Evolutionary conservation across 2,113 vertebrate genomes (phyloP).

Genomic region (Hiodon alosoides): DNA sequence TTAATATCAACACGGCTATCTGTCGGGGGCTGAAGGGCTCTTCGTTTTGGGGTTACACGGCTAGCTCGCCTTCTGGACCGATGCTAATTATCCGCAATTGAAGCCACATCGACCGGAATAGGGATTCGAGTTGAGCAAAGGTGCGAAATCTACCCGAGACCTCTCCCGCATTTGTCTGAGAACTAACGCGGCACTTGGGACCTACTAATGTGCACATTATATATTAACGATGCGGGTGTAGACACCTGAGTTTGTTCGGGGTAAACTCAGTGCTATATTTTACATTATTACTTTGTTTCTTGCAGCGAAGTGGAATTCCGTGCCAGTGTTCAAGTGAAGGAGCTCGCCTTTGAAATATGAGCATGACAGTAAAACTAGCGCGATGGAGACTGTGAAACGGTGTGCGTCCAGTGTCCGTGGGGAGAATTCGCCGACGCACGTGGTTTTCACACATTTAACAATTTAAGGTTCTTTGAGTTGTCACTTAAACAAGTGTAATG

Average conservation of each 20-base stretch:
- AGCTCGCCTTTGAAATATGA: conserved; percentile 21
- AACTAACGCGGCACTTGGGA: too few relatives aligned
- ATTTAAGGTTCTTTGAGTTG: background rate
- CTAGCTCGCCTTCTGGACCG: conserved; percentile 40
- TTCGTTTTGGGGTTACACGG: conserved; percentile 23
- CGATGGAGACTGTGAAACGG: background rate
- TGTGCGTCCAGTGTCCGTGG: background rate
- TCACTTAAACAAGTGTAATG: background rate
- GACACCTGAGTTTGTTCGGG: background rate
- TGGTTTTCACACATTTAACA: background rate
- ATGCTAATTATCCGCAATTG: conserved; percentile 54
- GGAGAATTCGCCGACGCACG: background rate
- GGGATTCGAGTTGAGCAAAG: conserved; percentile 39
- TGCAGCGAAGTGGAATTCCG: conserved; percentile 40
- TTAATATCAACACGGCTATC: conserved; percentile 20
- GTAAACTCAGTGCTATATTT: conserved; percentile 6
- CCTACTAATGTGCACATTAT: background rate
- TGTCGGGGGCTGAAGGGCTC: conserved; percentile 32
- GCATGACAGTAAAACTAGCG: background rate
- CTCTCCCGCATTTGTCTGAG: background rate
- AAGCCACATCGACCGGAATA: conserved; percentile 58
- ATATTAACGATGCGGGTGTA: background rate
- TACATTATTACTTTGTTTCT: conserved; percentile 33
- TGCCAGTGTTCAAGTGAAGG: conserved; percentile 38
- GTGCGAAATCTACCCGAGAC: conserved; percentile 36